A percentile compares a stretch with the other conserved stretches of the same genome.
Conservation (phyloP, 2,888 invertebrate genomes). For the Chromoteleia sp. region DNA sequence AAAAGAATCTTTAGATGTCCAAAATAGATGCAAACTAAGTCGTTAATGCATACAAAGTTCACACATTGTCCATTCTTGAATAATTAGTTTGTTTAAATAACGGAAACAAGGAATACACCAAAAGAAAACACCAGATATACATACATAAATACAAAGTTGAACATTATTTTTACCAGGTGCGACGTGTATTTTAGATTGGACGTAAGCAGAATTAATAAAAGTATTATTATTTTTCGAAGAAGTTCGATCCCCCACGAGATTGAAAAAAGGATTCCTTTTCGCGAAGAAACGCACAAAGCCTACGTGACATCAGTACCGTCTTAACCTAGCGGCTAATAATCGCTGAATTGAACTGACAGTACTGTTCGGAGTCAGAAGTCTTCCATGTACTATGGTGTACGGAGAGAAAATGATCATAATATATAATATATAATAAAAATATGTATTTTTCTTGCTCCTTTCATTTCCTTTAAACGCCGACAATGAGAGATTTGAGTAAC, state of each 20-base stretch:
- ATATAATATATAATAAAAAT: conserved; percentile 58
- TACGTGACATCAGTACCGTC: conserved; percentile 56
- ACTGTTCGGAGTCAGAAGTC: conserved; percentile 69
- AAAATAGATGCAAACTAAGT: conserved; percentile 28
- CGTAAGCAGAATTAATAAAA: conserved; percentile 32
- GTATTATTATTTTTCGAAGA: conserved; percentile 66
- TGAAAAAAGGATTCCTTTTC: conserved; percentile 67
- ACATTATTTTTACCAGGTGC: conserved; percentile 48
- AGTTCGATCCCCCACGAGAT: conserved; percentile 68
- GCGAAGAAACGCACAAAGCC: conserved; percentile 70
- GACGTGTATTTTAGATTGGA: conserved; percentile 42
- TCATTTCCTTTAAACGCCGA: conserved; percentile 56
- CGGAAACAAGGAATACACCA: conserved; percentile 47
- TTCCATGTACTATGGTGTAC: conserved; percentile 69
- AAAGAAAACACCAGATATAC: conserved; percentile 50
- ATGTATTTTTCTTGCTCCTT: conserved; percentile 56
- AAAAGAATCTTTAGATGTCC: conserved; percentile 6
- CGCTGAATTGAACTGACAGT: conserved; percentile 53
- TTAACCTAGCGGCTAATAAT: conserved; percentile 27
- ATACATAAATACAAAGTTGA: conserved; percentile 33
- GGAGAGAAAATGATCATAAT: conserved; percentile 66
- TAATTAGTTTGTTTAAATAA: conserved; percentile 11
- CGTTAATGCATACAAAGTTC: conserved; percentile 5
- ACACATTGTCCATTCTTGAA: conserved; percentile 1
- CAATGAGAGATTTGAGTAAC: conserved; percentile 63